Evolutionary conservation across 2,888 invertebrate genomes (phyloP), one percentile per base, ranked within the genome.

Genomic region (Cheilosia vulpina): DNA sequence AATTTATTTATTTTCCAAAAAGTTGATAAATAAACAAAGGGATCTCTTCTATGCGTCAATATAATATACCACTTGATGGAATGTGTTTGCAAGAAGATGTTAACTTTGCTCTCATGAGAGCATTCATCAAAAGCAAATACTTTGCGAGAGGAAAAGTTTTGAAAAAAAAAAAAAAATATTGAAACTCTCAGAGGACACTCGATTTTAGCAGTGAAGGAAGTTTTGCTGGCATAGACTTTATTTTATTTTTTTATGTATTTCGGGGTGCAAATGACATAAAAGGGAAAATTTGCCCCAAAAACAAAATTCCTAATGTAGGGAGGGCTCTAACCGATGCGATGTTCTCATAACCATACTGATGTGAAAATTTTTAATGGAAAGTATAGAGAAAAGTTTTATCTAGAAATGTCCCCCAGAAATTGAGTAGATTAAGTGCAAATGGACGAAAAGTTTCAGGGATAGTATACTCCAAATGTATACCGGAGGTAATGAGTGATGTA

Each of bases 81-180:
- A 62, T 60, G 58, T 65, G 60, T 73, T 53, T 83, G 65, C 53
- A 50, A 62, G 5, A 79, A 71, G 66, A 79, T 84, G 71, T 84
- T 80, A 76, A 71, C 76, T 77, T 76, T 66, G 66, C 77, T 80
- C 75, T 82, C 82, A 77, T 58, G 72, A 77, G 77, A 77, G 53
- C 47, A 45, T 77, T 80, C 71, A 66, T 82, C 76, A 71, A 76
- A 82, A 52, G 38, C 9, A 76, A 62, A 58, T 63, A 65, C 55
- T 45, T 21, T 60, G 66, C 38, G 27, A 72, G 66, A 47, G 55
- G 43, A 27, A 62, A 73, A 73, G 21, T 79, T 73, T 34, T n/a
- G 50, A 31, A 15, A 19, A 31, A 27, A 27, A 27, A 9, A 9
- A 9, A 24, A 62, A 72, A 62, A 53, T 43, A 50, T 62, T 58